Conservation (phyloP, 2,113 vertebrate genomes). For the Mesembrinibis cayennensis region DNA sequence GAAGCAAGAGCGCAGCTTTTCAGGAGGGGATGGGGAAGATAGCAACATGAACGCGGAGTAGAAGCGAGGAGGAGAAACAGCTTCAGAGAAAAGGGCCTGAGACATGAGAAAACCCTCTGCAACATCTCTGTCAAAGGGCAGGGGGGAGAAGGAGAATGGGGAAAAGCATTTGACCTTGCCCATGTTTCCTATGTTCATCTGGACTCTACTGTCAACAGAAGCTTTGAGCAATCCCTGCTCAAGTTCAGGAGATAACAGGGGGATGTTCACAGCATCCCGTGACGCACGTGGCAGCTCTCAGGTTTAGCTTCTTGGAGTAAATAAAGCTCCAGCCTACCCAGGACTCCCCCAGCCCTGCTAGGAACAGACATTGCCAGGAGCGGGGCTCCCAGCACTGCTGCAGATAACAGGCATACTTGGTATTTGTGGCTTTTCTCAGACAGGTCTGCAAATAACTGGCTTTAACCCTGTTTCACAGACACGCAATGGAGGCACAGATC, state of each 20-base stretch:
- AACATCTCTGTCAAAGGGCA: background rate
- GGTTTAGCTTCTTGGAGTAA: background rate
- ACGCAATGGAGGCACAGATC: background rate
- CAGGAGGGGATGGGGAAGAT: background rate
- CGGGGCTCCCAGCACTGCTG: background rate
- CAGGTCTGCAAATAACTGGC: background rate
- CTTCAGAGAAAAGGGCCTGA: conserved; percentile 1
- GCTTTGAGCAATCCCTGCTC: background rate
- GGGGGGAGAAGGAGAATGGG: background rate
- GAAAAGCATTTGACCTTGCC: background rate
- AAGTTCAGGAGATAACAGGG: background rate
- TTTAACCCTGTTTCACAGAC: background rate
- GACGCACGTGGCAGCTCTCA: background rate
- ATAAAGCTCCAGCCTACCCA: background rate
- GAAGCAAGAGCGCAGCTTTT: conserved; percentile 7
- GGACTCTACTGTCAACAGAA: background rate
- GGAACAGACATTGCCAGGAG: background rate
- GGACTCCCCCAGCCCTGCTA: background rate
- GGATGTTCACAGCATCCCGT: background rate
- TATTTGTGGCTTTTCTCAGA: background rate
- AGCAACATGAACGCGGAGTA: background rate
- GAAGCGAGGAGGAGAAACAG: background rate
- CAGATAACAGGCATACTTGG: background rate
- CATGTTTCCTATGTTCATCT: background rate
- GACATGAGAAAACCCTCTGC: background rate